Evolutionary conservation across 2,113 vertebrate genomes (phyloP).

Genomic region (Holacanthus passer): DNA sequence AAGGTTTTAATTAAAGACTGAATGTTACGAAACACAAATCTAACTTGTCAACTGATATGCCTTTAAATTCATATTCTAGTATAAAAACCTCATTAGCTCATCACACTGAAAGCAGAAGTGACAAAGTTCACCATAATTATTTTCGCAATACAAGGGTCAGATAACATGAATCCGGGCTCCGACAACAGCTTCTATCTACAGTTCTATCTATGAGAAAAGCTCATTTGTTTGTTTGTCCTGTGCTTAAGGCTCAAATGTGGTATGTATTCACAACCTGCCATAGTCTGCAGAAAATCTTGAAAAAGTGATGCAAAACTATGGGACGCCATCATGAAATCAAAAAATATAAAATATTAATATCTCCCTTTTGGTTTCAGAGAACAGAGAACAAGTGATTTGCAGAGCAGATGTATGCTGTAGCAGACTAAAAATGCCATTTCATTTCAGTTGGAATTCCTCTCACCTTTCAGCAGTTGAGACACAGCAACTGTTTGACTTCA

Average conservation of each 20-base stretch:
- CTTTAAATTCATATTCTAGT: not conserved
- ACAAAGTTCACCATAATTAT: not conserved
- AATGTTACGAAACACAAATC: not conserved
- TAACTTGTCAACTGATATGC: not conserved
- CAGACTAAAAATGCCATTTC: too few relatives aligned
- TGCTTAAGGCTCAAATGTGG: not conserved
- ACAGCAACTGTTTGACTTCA: not conserved
- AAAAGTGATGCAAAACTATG: too few relatives aligned
- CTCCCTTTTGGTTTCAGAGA: not conserved
- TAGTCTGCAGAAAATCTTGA: not conserved
- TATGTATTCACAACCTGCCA: not conserved
- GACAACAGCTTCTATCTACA: not conserved
- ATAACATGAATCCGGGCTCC: not conserved
- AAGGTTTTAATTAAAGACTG: not conserved
- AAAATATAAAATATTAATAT: not conserved
- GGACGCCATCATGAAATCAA: too few relatives aligned
- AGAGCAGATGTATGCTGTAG: too few relatives aligned
- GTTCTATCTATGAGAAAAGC: not conserved
- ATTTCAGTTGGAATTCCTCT: too few relatives aligned
- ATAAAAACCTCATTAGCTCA: not conserved
- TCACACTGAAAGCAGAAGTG: not conserved
- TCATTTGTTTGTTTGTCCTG: too few relatives aligned
- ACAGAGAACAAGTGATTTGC: too few relatives aligned
- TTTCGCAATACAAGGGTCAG: not conserved
- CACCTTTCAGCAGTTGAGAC: not conserved